Conservation (phyloP, 1,140 invertebrate genomes). For the Papilio polytes region DNA sequence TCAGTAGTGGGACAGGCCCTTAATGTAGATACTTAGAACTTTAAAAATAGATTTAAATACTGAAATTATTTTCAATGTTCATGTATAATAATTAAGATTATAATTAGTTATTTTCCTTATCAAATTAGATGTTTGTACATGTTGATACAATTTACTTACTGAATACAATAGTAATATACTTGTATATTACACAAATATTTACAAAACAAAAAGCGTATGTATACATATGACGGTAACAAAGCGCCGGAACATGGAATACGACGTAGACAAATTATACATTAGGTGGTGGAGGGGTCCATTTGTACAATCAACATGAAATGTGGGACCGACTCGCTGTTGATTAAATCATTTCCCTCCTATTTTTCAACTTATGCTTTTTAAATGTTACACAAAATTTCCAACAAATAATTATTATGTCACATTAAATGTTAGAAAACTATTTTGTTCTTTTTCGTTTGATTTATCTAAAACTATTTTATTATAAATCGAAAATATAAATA, state of each 20-base stretch:
- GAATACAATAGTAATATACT: no score
- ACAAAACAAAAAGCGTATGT: neutral
- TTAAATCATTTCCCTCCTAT: slow-evolving; percentile 9
- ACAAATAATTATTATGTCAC: neutral
- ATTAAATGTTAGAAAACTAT: no score
- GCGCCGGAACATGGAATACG: slow-evolving; percentile 8
- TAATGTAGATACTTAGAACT: no score
- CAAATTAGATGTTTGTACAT: no score
- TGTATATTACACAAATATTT: neutral
- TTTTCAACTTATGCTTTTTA: neutral
- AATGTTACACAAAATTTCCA: neutral
- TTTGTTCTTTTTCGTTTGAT: neutral
- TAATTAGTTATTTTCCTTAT: no score
- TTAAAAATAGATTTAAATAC: no score
- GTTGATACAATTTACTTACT: no score
- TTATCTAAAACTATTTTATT: neutral
- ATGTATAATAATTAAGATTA: no score
- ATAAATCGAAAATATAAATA: no score
- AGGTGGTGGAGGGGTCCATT: slow-evolving; percentile 25
- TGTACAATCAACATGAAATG: slow-evolving; percentile 24
- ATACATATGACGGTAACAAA: slow-evolving; percentile 17
- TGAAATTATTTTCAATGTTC: no score
- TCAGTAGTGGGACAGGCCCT: no score
- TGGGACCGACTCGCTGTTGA: neutral
- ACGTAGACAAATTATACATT: slow-evolving; percentile 31